A percentile compares a stretch with the other conserved stretches of the same genome.
phyloP scores from a whole-genome alignment of 2,888 invertebrate genomes.

The Branchipolynoe longqiensis region DNA sequence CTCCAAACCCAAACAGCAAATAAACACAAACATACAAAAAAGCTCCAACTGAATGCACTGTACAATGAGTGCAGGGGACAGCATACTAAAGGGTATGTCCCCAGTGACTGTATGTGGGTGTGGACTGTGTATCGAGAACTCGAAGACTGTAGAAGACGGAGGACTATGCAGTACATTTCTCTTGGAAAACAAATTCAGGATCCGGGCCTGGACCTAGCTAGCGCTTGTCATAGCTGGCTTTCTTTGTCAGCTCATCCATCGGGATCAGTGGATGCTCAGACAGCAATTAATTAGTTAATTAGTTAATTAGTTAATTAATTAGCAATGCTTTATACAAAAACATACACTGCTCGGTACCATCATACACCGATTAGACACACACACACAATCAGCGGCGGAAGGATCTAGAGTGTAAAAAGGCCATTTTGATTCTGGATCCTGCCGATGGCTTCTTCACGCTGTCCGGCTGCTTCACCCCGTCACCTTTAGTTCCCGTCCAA shows the following conservation, averaged over 20 bases:
- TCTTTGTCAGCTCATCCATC: constrained; percentile 26
- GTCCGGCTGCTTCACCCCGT: background rate
- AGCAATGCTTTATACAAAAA: background rate
- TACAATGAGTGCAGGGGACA: too few relatives aligned
- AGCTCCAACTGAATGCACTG: background rate
- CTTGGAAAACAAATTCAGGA: background rate
- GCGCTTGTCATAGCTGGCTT: constrained; percentile 42
- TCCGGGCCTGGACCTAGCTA: background rate
- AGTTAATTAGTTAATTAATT: background rate
- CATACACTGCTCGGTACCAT: background rate
- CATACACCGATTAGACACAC: background rate
- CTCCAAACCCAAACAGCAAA: background rate
- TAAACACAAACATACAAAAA: background rate
- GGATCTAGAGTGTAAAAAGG: constrained; percentile 19
- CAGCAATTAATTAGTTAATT: background rate
- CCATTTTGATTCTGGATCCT: constrained; percentile 50
- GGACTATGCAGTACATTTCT: background rate
- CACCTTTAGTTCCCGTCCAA: background rate
- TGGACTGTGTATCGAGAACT: background rate
- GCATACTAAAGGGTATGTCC: too few relatives aligned
- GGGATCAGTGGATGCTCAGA: constrained; percentile 14
- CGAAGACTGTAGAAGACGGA: background rate
- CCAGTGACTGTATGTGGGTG: too few relatives aligned
- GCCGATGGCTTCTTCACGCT: background rate
- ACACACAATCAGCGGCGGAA: background rate